Evolutionary conservation across 2,113 vertebrate species (phyloP).

Genomic region (Plecotus auritus): DNA sequence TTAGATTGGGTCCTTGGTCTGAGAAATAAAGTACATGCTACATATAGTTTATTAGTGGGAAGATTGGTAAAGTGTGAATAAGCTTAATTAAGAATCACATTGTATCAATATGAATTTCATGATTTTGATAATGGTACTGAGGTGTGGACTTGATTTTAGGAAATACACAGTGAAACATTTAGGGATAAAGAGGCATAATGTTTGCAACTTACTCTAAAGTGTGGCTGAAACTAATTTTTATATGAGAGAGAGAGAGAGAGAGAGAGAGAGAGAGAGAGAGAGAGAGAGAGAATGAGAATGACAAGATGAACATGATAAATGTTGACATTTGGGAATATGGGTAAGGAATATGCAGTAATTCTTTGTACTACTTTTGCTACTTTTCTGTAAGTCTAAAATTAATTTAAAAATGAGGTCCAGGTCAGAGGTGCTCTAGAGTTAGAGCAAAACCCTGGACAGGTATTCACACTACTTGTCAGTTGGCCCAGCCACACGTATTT

Average conservation of each 20-base stretch:
- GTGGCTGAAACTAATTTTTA: neutral
- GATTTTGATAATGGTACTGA: neutral
- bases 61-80: neutral
- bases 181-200: neutral
- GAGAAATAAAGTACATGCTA: neutral
- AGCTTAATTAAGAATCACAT: neutral
- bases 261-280: no score
- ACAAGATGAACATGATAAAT: neutral
- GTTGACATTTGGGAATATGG: neutral
- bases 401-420: neutral
- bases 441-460: neutral
- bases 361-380: neutral
- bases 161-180: neutral
- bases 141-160: neutral
- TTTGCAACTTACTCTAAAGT: neutral
- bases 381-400: neutral
- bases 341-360: neutral
- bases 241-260: neutral
- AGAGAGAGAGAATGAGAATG: neutral
- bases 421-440: neutral
- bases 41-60: neutral
- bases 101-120: neutral
- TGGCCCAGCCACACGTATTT: neutral
- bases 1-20: neutral
- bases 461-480: neutral